Evolutionary conservation across 2,797 vertebrate species (phyloP), one percentile per base, ranked within the genome.

Genomic region (Acipenser transmontanus): DNA sequence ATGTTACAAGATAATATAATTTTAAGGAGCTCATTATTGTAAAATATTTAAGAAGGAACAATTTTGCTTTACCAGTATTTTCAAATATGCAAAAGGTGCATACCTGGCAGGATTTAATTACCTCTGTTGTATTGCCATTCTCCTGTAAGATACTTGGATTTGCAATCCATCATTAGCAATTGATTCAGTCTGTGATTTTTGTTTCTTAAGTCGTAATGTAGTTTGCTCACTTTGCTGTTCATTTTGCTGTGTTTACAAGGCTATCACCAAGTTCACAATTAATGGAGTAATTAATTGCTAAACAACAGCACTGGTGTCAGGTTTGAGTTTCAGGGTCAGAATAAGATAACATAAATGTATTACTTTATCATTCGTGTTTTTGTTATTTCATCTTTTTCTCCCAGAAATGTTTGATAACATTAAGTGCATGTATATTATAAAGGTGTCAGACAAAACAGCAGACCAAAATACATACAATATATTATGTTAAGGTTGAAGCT

Each of bases 241-340:
- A 76, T 72, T 72, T 3, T 14, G 64, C 70, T 85, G 76, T 87
- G 86, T 90, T 90, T 89, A 84, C 82, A 81, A 80, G 82, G 81
- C 79, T 86, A 87, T 85, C 87, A 85, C 82, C 84, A 81, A 77
- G 79, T 78, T 84, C 80, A 76, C 69, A 79, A 74, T 83, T 88
- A 91, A 88, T 89, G 81, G 82, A 87, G 84, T 87, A 89, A 89
- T 89, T 87, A 89, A 89, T 88, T 90, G 86, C 83, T 74, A 74
- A 70, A 75, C 61, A 69, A 66, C 50, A 71, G 71, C 61, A 70
- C 63, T 66, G 75, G 79, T 88, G 87, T 87, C 86, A 88, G 85
- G 77, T 80, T 80, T 84, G 76, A 77, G 78, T 84, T 84, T 83
- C 81, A 82, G 82, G 80, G 77, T 88, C 85, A 86, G 83, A 88